Evolutionary conservation across 2,113 vertebrate genomes (phyloP).

Genomic region (Spea bombifrons): DNA sequence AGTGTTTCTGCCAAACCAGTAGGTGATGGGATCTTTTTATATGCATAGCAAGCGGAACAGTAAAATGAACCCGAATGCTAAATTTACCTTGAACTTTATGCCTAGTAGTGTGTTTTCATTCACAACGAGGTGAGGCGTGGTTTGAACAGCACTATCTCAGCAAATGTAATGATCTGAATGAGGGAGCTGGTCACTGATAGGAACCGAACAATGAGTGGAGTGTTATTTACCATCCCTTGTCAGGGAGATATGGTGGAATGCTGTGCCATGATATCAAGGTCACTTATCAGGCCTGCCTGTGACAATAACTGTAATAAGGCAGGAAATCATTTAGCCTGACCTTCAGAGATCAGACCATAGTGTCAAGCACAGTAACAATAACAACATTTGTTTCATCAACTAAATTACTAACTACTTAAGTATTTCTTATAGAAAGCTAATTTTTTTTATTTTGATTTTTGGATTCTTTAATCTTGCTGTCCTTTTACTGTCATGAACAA

Average conservation of each 20-base stretch:
- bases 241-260: constrained; percentile 4
- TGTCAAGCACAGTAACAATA: neutral
- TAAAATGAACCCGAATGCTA: constrained; percentile 32
- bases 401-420: no score
- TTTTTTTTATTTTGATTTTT: no score
- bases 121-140: constrained; percentile 34
- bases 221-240: neutral
- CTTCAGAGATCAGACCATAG: neutral
- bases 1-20: constrained; percentile 3
- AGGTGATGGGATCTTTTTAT: constrained; percentile 35
- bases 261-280: constrained; percentile 27
- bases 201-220: neutral
- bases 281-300: constrained; percentile 1
- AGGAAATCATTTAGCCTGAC: neutral
- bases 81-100: constrained; percentile 55
- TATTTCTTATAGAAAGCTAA: no score
- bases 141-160: neutral
- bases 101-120: constrained; percentile 31
- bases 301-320: neutral
- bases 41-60: constrained; percentile 1
- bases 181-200: constrained; percentile 13
- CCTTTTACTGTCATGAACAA: no score
- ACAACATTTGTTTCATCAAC: no score
- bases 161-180: constrained; percentile 28
- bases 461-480: no score